Evolutionary conservation across 2,113 vertebrate genomes (phyloP), one percentile per base, ranked within the genome.

Genomic region (Spizaetus ornatus): DNA sequence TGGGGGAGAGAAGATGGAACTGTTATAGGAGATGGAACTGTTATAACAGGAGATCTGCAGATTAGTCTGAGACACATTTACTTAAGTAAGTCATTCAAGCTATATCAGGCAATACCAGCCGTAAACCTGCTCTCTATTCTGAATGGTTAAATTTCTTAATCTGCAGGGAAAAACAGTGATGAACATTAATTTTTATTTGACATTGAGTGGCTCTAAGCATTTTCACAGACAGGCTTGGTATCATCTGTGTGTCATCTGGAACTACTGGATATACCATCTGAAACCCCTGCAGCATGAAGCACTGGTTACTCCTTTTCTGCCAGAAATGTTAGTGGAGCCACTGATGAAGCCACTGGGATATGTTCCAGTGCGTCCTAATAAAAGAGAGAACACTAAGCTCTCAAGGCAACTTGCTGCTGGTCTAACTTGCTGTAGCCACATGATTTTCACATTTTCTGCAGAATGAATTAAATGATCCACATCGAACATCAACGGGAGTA

Each of bases 381-480:
- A 94, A 91, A 86, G 65, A 95, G 65, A 82, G 84, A 93, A 93
- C 86, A 72, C 86, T 42, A 89, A 95, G 62, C 83, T 89, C 66
- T 79, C 78, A 78, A 82, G 89, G 94, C 73, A 82, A 77, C 61
- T 93, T 91, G 88, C 91, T 97, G 62, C 88, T 94, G 81, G 91
- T 93, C 70, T 93, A 82, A 85, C 89, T 93, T 95, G 89, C 73
- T 95, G 71, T 56, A 89, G 86, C 91, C 86, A 80, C 88, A 93
- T 23, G 70, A 93, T 97, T 94, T 95, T 94, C 77, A 88, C 88
- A 93, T 96, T 97, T 95, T 91, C 91, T 93, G 77, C 45, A 84
- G 95, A 95, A 96, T 81, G 82, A 93, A 95, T 95, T 94, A 96
- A 97, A 94, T 89, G 90, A 92, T 96, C 82, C 93, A 90, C 79